phyloP scores from a whole-genome alignment of 1,140 invertebrate genomes.

The Drosophila fuyamai region DNA sequence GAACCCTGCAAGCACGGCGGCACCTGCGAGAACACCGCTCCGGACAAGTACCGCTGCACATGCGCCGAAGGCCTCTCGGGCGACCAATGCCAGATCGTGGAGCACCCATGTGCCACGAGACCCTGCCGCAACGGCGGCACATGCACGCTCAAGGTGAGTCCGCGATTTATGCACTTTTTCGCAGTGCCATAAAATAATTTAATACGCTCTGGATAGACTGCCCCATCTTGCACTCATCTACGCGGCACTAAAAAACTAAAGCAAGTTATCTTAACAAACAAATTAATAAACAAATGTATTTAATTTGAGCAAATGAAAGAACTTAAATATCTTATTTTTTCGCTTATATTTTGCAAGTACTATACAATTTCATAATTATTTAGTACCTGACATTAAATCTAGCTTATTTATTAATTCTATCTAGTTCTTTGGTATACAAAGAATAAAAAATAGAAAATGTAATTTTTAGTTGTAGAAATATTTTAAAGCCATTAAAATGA shows the following conservation, averaged over 20 bases:
- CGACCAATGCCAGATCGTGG: constrained; percentile 94
- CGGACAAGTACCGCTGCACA: constrained; percentile 95
- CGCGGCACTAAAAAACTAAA: constrained; percentile 8
- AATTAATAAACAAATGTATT: not conserved
- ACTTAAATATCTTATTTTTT: no score
- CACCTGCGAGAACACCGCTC: constrained; percentile 97
- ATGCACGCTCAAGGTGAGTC: constrained; percentile 86
- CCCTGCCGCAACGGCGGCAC: constrained; percentile 95
- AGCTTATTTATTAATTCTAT: no score
- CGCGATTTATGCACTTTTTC: constrained; percentile 63
- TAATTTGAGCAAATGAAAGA: no score
- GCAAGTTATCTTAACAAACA: not conserved
- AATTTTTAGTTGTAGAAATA: no score
- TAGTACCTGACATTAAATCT: no score
- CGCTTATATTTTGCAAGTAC: no score
- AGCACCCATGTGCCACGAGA: constrained; percentile 95
- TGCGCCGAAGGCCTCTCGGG: constrained; percentile 97
- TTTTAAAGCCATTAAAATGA: no score
- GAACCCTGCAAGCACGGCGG: constrained; percentile 98
- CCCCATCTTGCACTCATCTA: not conserved
- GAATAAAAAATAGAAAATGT: no score
- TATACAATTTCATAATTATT: no score
- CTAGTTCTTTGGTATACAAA: no score
- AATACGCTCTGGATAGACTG: constrained; percentile 35
- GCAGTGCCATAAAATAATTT: constrained; percentile 75